Evolutionary conservation across 2,888 invertebrate genomes (phyloP).

Genomic region (Argyra leucocephala): DNA sequence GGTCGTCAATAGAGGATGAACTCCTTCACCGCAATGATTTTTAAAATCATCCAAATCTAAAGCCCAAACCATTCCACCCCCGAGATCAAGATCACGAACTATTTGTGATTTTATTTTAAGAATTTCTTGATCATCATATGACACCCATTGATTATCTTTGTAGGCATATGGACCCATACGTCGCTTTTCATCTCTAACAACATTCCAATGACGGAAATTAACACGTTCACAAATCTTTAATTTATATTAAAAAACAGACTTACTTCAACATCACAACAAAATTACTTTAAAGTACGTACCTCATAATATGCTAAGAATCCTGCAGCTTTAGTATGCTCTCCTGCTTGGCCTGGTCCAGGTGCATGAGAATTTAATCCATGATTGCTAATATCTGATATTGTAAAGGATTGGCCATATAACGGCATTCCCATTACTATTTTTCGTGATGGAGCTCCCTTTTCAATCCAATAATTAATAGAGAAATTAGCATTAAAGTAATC

Average conservation of each 20-base stretch:
- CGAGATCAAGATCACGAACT: slow-evolving; percentile 65
- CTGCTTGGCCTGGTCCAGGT: slow-evolving; percentile 67
- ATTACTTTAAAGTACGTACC: slow-evolving; percentile 39
- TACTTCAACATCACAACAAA: neutral
- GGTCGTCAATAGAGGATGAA: slow-evolving; percentile 68
- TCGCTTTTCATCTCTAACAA: slow-evolving; percentile 64
- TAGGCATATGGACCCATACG: slow-evolving; percentile 83
- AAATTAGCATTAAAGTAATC: slow-evolving; percentile 78
- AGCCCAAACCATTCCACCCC: slow-evolving; percentile 87
- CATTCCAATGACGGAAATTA: slow-evolving; percentile 65
- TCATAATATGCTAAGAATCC: slow-evolving; percentile 86
- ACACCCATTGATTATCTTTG: slow-evolving; percentile 84
- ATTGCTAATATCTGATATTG: slow-evolving; percentile 51
- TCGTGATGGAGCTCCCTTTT: slow-evolving; percentile 68
- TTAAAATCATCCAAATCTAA: slow-evolving; percentile 80
- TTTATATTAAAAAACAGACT: neutral
- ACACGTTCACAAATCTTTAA: slow-evolving; percentile 78
- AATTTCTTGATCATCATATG: slow-evolving; percentile 74
- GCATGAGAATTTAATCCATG: slow-evolving; percentile 67
- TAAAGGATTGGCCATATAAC: slow-evolving; percentile 78
- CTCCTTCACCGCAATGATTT: slow-evolving; percentile 68
- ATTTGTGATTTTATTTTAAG: slow-evolving; percentile 70
- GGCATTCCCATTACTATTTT: slow-evolving; percentile 85
- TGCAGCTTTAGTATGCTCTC: slow-evolving; percentile 74
- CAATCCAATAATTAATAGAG: slow-evolving; percentile 82